Percentiles rank a stretch among this genome's conserved stretches.
Conservation (phyloP, 1,140 invertebrate genomes). For the Apis laboriosa region DNA sequence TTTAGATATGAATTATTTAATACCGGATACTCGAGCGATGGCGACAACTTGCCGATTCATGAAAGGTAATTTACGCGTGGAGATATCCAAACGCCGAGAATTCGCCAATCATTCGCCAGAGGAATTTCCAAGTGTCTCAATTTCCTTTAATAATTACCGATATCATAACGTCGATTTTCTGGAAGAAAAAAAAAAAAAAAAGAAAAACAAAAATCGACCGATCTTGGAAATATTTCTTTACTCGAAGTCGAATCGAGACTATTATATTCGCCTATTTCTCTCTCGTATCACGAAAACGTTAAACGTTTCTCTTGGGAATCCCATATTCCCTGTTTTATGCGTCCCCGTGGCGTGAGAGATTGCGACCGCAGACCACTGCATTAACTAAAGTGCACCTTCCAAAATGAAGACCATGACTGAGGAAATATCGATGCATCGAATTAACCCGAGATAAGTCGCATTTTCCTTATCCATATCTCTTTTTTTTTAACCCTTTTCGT, state of each 20-base stretch:
- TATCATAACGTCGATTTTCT: neutral
- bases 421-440: no score
- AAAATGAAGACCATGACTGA: neutral
- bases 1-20: slow-evolving; percentile 18
- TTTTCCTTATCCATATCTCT: neutral
- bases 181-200: neutral
- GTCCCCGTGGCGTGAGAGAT: slow-evolving; percentile 44
- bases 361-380: slow-evolving; percentile 65
- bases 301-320: neutral
- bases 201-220: neutral
- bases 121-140: neutral
- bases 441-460: neutral
- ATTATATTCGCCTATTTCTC: neutral
- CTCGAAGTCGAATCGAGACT: neutral
- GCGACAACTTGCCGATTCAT: neutral
- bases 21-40: neutral
- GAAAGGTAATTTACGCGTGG: neutral
- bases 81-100: neutral
- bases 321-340: neutral
- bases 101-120: neutral
- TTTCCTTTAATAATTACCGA: neutral
- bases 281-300: neutral
- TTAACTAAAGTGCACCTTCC: slow-evolving; percentile 69
- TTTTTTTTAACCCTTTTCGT: neutral
- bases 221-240: neutral